These are phyloP conservation scores for Thyatira batis DNA, from an alignment of 2,888 invertebrate genomes.

Conservation along the genomic window DNA sequence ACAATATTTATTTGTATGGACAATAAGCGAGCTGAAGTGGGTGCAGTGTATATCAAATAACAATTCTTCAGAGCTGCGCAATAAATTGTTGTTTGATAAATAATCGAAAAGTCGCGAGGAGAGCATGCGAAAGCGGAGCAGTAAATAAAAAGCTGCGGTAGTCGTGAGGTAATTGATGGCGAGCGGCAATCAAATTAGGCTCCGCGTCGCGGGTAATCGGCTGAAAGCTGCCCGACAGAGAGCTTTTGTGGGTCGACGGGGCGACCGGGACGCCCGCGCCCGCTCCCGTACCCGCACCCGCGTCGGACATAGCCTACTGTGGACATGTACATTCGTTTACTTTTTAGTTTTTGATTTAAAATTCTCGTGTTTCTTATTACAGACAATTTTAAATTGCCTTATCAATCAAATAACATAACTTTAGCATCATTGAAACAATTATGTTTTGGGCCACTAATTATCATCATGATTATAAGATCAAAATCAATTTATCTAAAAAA, in stretches of 20 bases:
- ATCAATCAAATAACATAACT: no score
- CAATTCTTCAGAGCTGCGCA: constrained; percentile 43
- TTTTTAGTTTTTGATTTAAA: not conserved
- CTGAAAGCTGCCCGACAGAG: constrained; percentile 74
- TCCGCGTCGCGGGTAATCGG: constrained; percentile 76
- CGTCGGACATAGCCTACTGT: constrained; percentile 1
- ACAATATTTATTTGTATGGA: no score
- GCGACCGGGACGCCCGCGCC: constrained; percentile 26
- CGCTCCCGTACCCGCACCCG: constrained; percentile 9
- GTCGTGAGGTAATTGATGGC: constrained; percentile 74
- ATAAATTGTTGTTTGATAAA: constrained; percentile 60
- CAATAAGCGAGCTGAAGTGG: constrained; percentile 33
- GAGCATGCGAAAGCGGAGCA: constrained; percentile 47
- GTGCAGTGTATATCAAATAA: constrained; percentile 49
- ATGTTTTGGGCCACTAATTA: no score
- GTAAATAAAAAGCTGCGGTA: constrained; percentile 71
- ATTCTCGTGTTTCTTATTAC: not conserved
- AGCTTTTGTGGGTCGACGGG: constrained; percentile 66
- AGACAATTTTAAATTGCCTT: not conserved
- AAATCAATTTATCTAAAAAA: no score
- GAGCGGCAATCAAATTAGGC: constrained; percentile 78
- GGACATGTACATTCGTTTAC: not conserved
- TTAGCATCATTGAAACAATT: no score
- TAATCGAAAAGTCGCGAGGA: constrained; percentile 50
- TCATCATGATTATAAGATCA: no score